Percentiles rank a stretch among this genome's conserved stretches.
phyloP scores from a whole-genome alignment of 1,140 invertebrate species.

The Cydia fagiglandana region DNA sequence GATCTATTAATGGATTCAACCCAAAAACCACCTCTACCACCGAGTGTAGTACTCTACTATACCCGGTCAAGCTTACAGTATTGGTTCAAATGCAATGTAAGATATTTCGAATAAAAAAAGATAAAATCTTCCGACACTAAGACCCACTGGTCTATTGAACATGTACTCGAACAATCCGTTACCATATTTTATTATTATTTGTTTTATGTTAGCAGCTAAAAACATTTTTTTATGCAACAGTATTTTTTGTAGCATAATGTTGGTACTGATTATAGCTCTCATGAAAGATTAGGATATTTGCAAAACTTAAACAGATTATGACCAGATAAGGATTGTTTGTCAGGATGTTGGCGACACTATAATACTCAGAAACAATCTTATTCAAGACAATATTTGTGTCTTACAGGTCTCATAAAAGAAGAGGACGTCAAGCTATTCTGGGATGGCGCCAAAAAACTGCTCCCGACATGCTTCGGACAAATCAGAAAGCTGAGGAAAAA shows the following conservation, averaged over 20 bases:
- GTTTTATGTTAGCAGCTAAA: too few species aligned
- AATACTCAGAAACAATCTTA: constrained; percentile 6
- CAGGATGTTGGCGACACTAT: neutral
- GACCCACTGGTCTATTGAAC: too few species aligned
- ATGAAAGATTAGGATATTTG: neutral
- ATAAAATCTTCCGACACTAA: too few species aligned
- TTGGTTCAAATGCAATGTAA: too few species aligned
- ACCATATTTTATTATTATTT: too few species aligned
- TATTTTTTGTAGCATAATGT: neutral
- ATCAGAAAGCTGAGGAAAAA: constrained; percentile 87
- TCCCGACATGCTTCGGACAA: constrained; percentile 87
- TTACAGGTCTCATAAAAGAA: constrained; percentile 78
- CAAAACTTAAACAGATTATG: neutral
- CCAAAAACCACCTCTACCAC: too few species aligned
- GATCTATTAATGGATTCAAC: too few species aligned
- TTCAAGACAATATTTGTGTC: neutral
- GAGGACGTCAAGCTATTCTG: constrained; percentile 89
- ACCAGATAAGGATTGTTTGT: neutral
- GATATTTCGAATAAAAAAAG: too few species aligned
- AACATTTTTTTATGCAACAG: too few species aligned
- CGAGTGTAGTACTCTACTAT: too few species aligned
- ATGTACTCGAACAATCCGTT: too few species aligned
- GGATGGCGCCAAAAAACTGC: constrained; percentile 86
- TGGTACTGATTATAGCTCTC: neutral
- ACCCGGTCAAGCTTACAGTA: too few species aligned